Base-by-base conservation (phyloP, 1,140 invertebrate species). In the Leptinotarsa undecemlineata region DNA sequence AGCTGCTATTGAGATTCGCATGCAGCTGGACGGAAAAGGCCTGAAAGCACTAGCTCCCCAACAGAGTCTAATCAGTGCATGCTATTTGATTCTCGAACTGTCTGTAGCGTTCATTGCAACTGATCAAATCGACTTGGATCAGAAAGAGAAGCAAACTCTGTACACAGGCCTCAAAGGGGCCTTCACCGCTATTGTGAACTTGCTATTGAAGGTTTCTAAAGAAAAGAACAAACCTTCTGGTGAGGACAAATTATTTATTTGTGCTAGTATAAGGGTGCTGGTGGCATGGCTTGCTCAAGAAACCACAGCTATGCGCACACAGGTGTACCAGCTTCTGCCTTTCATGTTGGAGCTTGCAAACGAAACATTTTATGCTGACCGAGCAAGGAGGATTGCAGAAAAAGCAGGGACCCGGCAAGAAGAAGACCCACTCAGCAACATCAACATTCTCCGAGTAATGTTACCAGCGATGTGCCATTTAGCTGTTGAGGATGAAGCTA, bases 201-300 rank as follows among this genome's bases (percentile, higher is more conserved):
- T 95, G 51, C 83, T 97, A 4, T 90, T 89, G 57, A 90, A 91
- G 80, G 87, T 95, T 1, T 90, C 90, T 8, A 92, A 92, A 80
- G 92, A 92, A 81, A 93, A 93, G 81, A 89, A 88, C 79, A 87
- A 87, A 78, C 87, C 86, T 11, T 88, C 89, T 73, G 86, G 90
- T 71, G 87, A 89, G 74, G 87, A 89, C 71, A 92, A 92, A 85
- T 86, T 93, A 60, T 94, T 96, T 85, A 87, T 95, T 3, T 92
- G 92, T 86, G 94, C 93, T 3, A 92, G 93, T 82, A 91, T 97
- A 4, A 86, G 95, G 79, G 93, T 96, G 23, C 82, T 97, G 48
- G 91, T 93, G 48, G 92, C 94, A 23, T 97, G 95, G 95, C 85
- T 98, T 77, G 93, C 94, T 3, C 95, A 96, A 87, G 96, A 98